phyloP scores from a whole-genome alignment of 2,888 invertebrate genomes.

The Cryptocheilus praepositus region DNA sequence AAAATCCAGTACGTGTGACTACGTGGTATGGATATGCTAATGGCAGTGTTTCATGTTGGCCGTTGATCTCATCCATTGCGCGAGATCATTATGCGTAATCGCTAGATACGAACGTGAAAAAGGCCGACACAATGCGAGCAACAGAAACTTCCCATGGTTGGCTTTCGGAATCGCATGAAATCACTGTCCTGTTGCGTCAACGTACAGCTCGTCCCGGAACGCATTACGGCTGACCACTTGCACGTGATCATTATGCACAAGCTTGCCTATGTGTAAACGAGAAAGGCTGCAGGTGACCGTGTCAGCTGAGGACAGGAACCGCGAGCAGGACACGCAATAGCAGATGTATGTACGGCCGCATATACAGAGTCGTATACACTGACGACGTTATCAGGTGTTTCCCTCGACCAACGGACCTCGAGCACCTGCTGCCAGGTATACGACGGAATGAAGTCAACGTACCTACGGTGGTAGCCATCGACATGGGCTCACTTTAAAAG shows the following conservation, averaged over 20 bases:
- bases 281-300: conserved; percentile 50
- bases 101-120: no score
- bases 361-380: conserved; percentile 11
- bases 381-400: conserved; percentile 60
- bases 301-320: conserved; percentile 35
- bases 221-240: neutral
- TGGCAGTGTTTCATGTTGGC: neutral
- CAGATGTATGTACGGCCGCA: conserved; percentile 31
- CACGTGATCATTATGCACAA: conserved; percentile 1
- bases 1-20: no score
- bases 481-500: conserved; percentile 1
- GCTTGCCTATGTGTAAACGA: neutral
- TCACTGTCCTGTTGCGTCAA: conserved; percentile 2
- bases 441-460: conserved; percentile 50
- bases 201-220: no score
- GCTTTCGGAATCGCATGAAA: neutral
- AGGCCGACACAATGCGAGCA: no score
- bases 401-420: conserved; percentile 56
- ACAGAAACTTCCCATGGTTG: no score
- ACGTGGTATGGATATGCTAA: no score
- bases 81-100: no score
- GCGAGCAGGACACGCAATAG: conserved; percentile 22
- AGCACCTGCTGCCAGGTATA: conserved; percentile 59
- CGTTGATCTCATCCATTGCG: neutral
- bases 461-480: conserved; percentile 22